phyloP scores from a whole-genome alignment of 2,797 vertebrate genomes.

The Valencia hispanica region DNA sequence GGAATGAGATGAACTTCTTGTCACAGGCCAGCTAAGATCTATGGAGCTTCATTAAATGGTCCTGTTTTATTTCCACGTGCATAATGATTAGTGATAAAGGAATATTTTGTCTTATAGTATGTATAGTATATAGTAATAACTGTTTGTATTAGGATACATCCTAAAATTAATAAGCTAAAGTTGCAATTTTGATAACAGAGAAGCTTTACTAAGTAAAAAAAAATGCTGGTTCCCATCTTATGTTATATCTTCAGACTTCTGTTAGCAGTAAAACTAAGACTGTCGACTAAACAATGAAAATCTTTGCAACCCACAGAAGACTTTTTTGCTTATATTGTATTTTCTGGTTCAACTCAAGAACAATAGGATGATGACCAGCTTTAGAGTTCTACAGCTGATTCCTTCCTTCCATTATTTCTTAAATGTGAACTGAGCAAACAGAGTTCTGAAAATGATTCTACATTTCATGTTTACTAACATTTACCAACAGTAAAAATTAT shows the following conservation, averaged over 20 bases:
- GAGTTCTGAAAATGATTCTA: neutral
- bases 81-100: neutral
- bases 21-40: neutral
- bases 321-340: neutral
- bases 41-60: neutral
- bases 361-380: neutral
- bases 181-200: neutral
- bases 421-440: too few species aligned
- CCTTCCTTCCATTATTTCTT: too few species aligned
- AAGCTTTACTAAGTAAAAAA: too few species aligned
- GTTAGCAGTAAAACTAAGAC: too few species aligned
- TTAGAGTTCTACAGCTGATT: neutral
- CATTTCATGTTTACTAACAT: neutral
- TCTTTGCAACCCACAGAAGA: too few species aligned
- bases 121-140: neutral
- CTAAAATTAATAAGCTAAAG: neutral
- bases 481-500: too few species aligned
- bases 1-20: neutral
- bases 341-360: neutral
- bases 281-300: too few species aligned
- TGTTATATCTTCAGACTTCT: too few species aligned
- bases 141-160: neutral
- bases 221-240: too few species aligned
- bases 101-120: neutral
- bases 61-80: neutral